Evolutionary conservation across 2,888 invertebrate species (phyloP).

Genomic region (Ophioninae sp.): DNA sequence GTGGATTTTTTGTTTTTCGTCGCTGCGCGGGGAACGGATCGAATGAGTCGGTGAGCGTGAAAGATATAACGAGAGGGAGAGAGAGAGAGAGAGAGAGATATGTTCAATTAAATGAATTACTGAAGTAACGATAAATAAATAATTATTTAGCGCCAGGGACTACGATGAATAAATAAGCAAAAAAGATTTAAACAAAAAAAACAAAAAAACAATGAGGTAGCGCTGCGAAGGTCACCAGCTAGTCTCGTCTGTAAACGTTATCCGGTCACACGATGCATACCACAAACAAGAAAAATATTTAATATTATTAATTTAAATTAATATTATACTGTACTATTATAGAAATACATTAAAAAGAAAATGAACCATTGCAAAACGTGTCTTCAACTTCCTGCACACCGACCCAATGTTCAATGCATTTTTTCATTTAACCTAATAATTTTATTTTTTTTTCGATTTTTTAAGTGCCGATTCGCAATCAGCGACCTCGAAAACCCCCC

Average conservation of each 20-base stretch:
- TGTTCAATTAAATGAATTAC: slow-evolving; percentile 66
- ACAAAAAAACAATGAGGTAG: slow-evolving; percentile 71
- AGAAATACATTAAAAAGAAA: slow-evolving; percentile 78
- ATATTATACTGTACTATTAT: slow-evolving; percentile 80
- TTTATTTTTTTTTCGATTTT: too few species aligned
- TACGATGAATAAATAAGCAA: slow-evolving; percentile 64
- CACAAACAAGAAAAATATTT: slow-evolving; percentile 77
- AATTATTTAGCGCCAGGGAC: slow-evolving; percentile 75
- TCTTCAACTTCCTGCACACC: slow-evolving; percentile 32
- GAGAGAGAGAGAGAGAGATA: slow-evolving; percentile 51
- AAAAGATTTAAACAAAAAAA: slow-evolving; percentile 51
- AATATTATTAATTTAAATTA: slow-evolving; percentile 79
- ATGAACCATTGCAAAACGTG: slow-evolving; percentile 72
- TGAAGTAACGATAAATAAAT: slow-evolving; percentile 69
- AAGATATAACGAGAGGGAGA: slow-evolving; percentile 50
- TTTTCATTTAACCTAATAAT: too few species aligned
- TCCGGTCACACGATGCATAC: slow-evolving; percentile 79
- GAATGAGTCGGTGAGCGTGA: slow-evolving; percentile 46
- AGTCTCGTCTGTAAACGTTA: slow-evolving; percentile 80
- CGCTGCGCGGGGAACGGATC: slow-evolving; percentile 50
- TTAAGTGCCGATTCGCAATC: too few species aligned
- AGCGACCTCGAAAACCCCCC: too few species aligned
- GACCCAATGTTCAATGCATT: too few species aligned
- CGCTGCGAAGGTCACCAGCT: slow-evolving; percentile 78
- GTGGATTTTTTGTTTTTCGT: slow-evolving; percentile 47